Evolutionary conservation across 2,797 vertebrate genomes (phyloP), one percentile per base, ranked within the genome.

Genomic region (Masticophis lateralis): DNA sequence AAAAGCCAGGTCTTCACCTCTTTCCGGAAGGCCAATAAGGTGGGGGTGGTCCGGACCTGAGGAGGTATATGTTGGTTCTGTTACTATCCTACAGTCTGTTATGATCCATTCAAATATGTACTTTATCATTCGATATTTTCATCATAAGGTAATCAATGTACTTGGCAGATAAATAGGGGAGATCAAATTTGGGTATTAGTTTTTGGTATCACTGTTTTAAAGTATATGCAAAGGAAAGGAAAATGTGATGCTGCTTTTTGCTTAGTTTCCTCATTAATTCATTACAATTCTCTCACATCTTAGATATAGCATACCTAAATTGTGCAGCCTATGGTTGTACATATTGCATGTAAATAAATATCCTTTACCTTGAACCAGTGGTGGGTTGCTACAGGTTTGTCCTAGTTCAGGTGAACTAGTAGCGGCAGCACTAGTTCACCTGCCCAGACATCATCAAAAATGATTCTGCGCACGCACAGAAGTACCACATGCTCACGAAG

Each of bases 81-180:
- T 27, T 22, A 86, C 57, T 91, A 57, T 61, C 32, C 66, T 74
- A 37, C 6, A 91, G 47, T 86, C 18, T 61, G 57, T n/a, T 61
- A 91, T 91, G 79, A 14, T 88, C n/a, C 57, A 60, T 86, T 86
- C 90, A 91, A 20, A 91, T 86, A 86, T 86, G 79, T n/a, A 86
- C n/a, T 61, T 92, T 87, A 87, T 92, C 13, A n/a, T 87, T 88
- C 66, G 3, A 37, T 74, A 88, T 25, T 69, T 5, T 55, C 27
- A 47, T 87, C 87, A 86, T 47, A 60, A 91, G 90, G 74, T 53
- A 59, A 63, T 91, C 43, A 25, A 91, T 86, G 61, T 86, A 59
- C 5, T 59, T 61, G 90, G 43, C 43, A 91, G 57, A 59, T 91
- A 47, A 86, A 91, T 86, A 28, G 37, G 90, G 51, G 37, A 61